Evolutionary conservation across 2,113 vertebrate genomes (phyloP), one percentile per base, ranked within the genome.

Genomic region (Microtus ochrogaster): DNA sequence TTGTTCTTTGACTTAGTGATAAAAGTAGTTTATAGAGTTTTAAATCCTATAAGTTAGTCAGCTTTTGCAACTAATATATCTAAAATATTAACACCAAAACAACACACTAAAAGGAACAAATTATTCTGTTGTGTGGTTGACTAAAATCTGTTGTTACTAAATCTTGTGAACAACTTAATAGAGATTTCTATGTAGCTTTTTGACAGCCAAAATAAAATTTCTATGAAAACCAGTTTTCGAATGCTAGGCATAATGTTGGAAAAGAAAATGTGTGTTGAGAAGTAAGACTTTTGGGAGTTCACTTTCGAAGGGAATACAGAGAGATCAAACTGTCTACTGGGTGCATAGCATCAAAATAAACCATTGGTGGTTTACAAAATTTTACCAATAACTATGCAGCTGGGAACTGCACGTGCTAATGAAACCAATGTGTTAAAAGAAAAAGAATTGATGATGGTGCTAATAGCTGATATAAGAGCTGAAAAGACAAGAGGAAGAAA

Each of bases 331-430:
- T 82, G 88, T 63, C 86, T 94, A 70, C 73, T 44, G 90, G 58
- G 95, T 78, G 68, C 26, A 63, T 4, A 89, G 82, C 13, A 74
- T 85, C 89, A 94, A 97, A 98, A 97, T 96, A 97, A 96, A 22
- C 61, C 85, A 63, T 68, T 47, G 77, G 63, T 74, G 30, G 39
- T 94, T 90, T 85, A 68, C 66, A 82, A 85, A 90, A 86, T 89
- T 81, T 95, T 94, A 89, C 96, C 92, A 96, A 97, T 97, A 95
- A 91, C 70, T 77, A 44, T 70, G 82, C 96, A 97, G 95, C 96
- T 97, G 96, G 93, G 95, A 96, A 95, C 21, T 49, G 24, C 65
- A 90, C 14, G 94, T 87, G 30, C 39, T 92, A 96, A 94, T 95
- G 85, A 92, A 96, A 95, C 90, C 94, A 84, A 85, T 28, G 39